Percentiles rank a stretch among this genome's conserved stretches.
Evolutionary conservation across 1,140 invertebrate species (phyloP).

Genomic region (Drosophila pectinifera): DNA sequence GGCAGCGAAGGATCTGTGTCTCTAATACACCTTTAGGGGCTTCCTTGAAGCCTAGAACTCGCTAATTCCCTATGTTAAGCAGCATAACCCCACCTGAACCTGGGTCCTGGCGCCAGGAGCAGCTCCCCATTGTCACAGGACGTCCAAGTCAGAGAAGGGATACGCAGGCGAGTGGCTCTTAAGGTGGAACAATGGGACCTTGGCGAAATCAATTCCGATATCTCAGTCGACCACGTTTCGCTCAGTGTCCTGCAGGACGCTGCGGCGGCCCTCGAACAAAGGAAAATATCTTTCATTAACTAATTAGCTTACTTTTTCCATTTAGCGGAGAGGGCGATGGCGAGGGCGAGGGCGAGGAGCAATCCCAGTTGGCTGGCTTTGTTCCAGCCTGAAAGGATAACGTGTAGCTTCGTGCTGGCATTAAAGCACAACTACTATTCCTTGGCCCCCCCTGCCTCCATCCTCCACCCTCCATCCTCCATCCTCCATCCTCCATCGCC

Average conservation of each 20-base stretch:
- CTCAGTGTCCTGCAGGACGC: slow-evolving; percentile 38
- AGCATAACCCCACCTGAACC: no score
- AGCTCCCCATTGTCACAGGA: no score
- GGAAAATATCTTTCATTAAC: slow-evolving; percentile 82
- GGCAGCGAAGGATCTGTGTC: background rate
- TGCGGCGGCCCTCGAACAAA: slow-evolving; percentile 60
- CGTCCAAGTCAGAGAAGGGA: no score
- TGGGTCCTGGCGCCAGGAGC: background rate
- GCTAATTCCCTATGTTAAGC: no score
- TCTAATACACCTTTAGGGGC: no score
- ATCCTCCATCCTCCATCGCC: slow-evolving; percentile 2
- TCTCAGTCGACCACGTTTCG: slow-evolving; percentile 7
- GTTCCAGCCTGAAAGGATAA: slow-evolving; percentile 68
- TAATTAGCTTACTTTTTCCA: slow-evolving; percentile 81
- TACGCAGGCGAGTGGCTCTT: background rate
- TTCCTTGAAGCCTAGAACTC: background rate
- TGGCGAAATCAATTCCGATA: slow-evolving; percentile 19
- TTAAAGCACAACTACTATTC: slow-evolving; percentile 74
- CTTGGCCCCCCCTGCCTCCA: background rate
- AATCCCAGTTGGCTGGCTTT: slow-evolving; percentile 69
- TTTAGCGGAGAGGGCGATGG: no score
- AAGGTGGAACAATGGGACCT: background rate
- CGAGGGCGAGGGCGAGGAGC: no score
- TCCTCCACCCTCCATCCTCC: slow-evolving; percentile 1
- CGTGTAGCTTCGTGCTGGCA: slow-evolving; percentile 59